phyloP scores from a whole-genome alignment of 1,140 invertebrate species.

The Aphidius ervi region DNA sequence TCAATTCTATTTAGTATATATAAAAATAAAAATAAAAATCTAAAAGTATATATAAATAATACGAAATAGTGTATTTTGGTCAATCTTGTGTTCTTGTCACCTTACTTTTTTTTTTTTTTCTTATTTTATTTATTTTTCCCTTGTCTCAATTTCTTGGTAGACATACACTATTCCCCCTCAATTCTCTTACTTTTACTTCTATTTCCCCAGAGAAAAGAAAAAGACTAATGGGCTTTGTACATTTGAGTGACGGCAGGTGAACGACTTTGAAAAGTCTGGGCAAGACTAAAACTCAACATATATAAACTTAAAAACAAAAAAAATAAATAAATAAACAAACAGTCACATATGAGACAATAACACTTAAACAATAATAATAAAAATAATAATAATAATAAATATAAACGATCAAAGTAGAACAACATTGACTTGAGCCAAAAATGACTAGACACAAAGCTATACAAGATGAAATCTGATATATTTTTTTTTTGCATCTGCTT shows the following conservation, averaged over 20 bases:
- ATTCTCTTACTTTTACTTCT: constrained; percentile 7
- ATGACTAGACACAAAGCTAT: too few species aligned
- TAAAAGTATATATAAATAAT: background rate
- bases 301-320: background rate
- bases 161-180: background rate
- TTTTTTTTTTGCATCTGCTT: too few species aligned
- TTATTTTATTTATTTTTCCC: constrained; percentile 3
- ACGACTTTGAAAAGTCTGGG: constrained; percentile 12
- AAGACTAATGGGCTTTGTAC: constrained; percentile 16
- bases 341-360: too few species aligned
- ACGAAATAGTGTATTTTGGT: too few species aligned
- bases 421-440: too few species aligned
- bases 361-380: too few species aligned
- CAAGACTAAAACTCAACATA: constrained; percentile 6
- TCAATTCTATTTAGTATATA: too few species aligned
- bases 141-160: background rate
- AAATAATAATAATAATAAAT: too few species aligned
- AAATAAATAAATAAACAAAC: too few species aligned
- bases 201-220: constrained; percentile 12
- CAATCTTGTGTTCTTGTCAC: background rate
- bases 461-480: too few species aligned
- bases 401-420: too few species aligned
- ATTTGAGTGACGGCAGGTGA: constrained; percentile 12
- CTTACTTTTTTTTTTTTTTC: background rate
- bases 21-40: background rate